phyloP scores from a whole-genome alignment of 1,140 invertebrate genomes.

The Drosophila guanche region DNA sequence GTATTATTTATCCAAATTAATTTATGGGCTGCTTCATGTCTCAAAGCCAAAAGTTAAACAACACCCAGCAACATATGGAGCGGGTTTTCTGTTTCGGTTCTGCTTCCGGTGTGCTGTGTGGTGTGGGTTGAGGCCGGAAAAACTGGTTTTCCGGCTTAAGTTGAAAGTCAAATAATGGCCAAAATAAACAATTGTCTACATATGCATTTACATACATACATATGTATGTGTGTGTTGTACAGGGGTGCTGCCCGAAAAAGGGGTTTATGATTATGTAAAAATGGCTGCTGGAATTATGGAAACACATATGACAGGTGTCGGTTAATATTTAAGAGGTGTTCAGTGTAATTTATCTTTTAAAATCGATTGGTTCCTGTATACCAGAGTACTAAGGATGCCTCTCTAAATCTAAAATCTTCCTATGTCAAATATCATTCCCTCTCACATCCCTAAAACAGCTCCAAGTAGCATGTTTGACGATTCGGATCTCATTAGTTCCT shows the following conservation, averaged over 20 bases:
- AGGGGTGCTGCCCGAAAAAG: conserved; percentile 4
- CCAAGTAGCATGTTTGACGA: too few species aligned
- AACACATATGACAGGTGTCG: too few species aligned
- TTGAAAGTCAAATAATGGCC: conserved; percentile 56
- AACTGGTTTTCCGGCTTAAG: conserved; percentile 73
- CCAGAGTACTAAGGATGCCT: background rate
- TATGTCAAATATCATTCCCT: background rate
- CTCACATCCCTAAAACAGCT: too few species aligned
- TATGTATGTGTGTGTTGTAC: conserved; percentile 2
- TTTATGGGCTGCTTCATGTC: conserved; percentile 54
- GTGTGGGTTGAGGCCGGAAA: conserved; percentile 21
- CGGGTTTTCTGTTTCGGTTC: too few species aligned
- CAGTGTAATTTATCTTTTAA: too few species aligned
- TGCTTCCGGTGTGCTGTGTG: background rate
- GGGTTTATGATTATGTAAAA: background rate
- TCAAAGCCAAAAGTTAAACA: conserved; percentile 71
- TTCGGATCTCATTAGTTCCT: too few species aligned
- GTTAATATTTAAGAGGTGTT: too few species aligned
- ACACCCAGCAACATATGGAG: conserved; percentile 23
- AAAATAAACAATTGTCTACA: conserved; percentile 44
- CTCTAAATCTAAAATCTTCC: background rate
- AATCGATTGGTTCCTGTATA: too few species aligned
- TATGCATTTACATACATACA: too few species aligned
- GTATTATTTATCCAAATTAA: conserved; percentile 75
- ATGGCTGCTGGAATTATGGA: too few species aligned